Evolutionary conservation across 2,797 vertebrate species (phyloP).

Genomic region (Sebastes itinus): DNA sequence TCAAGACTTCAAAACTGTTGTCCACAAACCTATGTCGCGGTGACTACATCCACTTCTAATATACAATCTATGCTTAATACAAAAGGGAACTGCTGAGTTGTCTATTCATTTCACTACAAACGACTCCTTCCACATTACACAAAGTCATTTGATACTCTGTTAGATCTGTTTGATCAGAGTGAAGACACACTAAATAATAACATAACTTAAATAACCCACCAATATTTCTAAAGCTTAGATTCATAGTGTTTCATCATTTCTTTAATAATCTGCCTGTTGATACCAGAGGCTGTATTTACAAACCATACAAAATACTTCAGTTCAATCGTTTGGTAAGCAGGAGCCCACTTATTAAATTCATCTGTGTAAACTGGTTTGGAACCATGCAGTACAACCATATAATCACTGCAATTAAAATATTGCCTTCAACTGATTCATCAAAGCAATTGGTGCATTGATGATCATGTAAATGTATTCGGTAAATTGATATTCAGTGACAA

Average conservation of each 20-base stretch:
- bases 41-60: not conserved
- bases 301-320: not conserved
- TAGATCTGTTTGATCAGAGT: not conserved
- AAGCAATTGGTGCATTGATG: not conserved
- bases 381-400: constrained; percentile 6
- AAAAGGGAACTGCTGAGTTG: not conserved
- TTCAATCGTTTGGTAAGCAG: constrained; percentile 15
- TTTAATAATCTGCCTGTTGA: not conserved
- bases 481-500: constrained; percentile 16
- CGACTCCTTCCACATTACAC: not conserved
- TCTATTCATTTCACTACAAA: not conserved
- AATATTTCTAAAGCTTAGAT: not conserved
- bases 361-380: constrained; percentile 13
- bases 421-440: constrained; percentile 31
- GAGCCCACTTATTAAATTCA: constrained; percentile 9
- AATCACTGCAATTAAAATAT: constrained; percentile 31
- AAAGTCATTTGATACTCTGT: not conserved
- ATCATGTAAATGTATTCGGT: constrained; percentile 2
- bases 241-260: not conserved
- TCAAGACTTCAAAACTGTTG: not conserved
- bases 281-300: constrained; percentile 1
- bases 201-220: not conserved
- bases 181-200: not conserved
- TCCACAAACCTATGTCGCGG: not conserved
- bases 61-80: not conserved